Base-by-base conservation (phyloP, 2,888 invertebrate genomes). In the Abscondita cerata region DNA sequence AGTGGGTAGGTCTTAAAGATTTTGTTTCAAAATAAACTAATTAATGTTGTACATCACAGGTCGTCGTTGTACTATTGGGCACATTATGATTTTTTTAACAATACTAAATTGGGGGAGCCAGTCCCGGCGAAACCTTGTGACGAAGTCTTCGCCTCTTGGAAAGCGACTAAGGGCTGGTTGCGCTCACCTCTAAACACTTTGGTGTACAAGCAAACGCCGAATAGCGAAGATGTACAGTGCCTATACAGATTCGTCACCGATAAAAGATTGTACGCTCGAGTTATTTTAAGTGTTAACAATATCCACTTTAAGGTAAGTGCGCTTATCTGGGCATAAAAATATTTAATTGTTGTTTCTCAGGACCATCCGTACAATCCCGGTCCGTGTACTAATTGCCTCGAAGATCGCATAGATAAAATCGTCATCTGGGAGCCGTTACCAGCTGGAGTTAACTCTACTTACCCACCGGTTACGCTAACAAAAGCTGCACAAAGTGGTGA, bases 41-140 rank as follows among this genome's bases (percentile, higher is more conserved):
- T n/a, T n/a, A n/a, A n/a, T n/a, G n/a, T n/a, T n/a, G n/a, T n/a
- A n/a, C n/a, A n/a, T n/a, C n/a, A n/a, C 16, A 51, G 88, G 0
- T 94, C 94, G n/a, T 95, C 95, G 0, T 83, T 96, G 11, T 95
- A 95, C 80, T 95, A 95, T 78, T 95, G 95, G 95, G 95, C 95
- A 0, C 95, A 95, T 76, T 95, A 95, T 75, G 95, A 95, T 75
- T 95, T 95, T 83, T 95, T 95, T 82, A 95, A 95, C 79, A 93
- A 94, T 73, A 94, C 93, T 0, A 89, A 90, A 52, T 90, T 91
- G 67, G 95, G 95, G 0, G 92, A 92, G 66, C 89, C 92, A 0
- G 90, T 95, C 0, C 86, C 87, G 0, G 90, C 89, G 15, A 93
- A 92, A 0, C 87, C 89, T 2, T 96, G 95, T 76, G 95, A 96